phyloP scores from a whole-genome alignment of 2,888 invertebrate genomes.

The Andrena camellia region DNA sequence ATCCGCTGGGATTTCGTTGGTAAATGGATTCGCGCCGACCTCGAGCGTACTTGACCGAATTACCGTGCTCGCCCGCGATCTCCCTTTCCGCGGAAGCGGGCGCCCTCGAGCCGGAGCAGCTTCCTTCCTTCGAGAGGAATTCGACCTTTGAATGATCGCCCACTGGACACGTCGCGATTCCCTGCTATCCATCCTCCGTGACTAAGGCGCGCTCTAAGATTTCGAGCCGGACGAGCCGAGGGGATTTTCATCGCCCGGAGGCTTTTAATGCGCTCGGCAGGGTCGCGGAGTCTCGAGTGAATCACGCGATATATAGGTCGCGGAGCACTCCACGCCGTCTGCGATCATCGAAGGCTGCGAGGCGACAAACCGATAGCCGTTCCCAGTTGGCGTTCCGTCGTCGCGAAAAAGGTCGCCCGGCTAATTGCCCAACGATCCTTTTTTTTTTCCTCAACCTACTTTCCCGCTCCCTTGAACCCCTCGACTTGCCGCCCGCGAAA shows the following conservation, averaged over 20 bases:
- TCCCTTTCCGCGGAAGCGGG: slow-evolving; percentile 32
- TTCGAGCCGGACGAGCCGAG: no score
- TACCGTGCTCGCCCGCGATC: slow-evolving; percentile 6
- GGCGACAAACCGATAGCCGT: slow-evolving; percentile 14
- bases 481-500: not conserved
- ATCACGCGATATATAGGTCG: slow-evolving; percentile 54
- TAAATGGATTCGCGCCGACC: not conserved
- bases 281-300: slow-evolving; percentile 24
- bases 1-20: slow-evolving; percentile 13
- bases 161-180: not conserved
- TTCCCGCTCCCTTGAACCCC: slow-evolving; percentile 4
- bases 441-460: slow-evolving; percentile 45
- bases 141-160: not conserved
- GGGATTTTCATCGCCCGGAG: not conserved
- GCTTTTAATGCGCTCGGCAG: not conserved
- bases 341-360: slow-evolving; percentile 36
- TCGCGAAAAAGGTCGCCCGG: slow-evolving; percentile 39
- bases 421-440: slow-evolving; percentile 41
- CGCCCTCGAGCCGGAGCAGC: slow-evolving; percentile 31
- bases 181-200: no score
- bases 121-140: not conserved
- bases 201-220: no score
- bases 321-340: slow-evolving; percentile 30
- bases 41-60: slow-evolving; percentile 54
- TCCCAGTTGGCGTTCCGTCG: slow-evolving; percentile 25